A percentile compares a stretch with the other conserved stretches of the same genome.
phyloP scores from a whole-genome alignment of 2,797 vertebrate genomes.

The Buphagus erythrorhynchus region DNA sequence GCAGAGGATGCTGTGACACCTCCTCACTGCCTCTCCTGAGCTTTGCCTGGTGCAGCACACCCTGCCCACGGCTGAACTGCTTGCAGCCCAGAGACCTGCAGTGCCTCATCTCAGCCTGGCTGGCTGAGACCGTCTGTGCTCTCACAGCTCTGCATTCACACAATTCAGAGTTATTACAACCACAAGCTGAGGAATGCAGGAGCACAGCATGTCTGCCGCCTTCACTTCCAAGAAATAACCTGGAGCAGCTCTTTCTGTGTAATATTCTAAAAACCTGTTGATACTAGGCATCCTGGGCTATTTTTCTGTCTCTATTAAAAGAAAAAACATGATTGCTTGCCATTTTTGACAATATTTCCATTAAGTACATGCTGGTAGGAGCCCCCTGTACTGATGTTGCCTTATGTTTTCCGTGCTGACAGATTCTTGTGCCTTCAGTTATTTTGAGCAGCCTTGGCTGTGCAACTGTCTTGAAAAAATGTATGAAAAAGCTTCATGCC shows the following conservation, averaged over 20 bases:
- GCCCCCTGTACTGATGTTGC: not conserved
- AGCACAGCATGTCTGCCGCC: constrained; percentile 29
- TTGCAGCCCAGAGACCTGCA: not conserved
- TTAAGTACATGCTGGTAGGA: not conserved
- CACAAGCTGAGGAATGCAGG: constrained; percentile 51
- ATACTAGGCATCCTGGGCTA: not conserved
- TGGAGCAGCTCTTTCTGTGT: not conserved
- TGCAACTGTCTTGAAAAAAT: not conserved
- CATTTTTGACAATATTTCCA: not conserved
- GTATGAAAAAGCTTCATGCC: not conserved
- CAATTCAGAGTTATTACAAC: constrained; percentile 26
- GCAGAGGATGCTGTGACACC: not conserved
- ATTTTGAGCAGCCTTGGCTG: constrained; percentile 34
- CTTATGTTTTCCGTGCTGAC: not conserved
- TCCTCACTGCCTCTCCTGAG: not conserved
- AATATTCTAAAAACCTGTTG: not conserved
- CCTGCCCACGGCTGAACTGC: not conserved
- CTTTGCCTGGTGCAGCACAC: not conserved
- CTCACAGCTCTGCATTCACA: not conserved
- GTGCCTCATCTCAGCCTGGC: not conserved
- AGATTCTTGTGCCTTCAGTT: constrained; percentile 7
- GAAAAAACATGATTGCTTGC: not conserved
- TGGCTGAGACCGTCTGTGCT: not conserved
- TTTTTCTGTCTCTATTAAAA: constrained; percentile 9
- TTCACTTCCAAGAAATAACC: constrained; percentile 57